A percentile compares a stretch with the other conserved stretches of the same genome.
Conservation (phyloP, 2,888 invertebrate species). For the Polia nebulosa region DNA sequence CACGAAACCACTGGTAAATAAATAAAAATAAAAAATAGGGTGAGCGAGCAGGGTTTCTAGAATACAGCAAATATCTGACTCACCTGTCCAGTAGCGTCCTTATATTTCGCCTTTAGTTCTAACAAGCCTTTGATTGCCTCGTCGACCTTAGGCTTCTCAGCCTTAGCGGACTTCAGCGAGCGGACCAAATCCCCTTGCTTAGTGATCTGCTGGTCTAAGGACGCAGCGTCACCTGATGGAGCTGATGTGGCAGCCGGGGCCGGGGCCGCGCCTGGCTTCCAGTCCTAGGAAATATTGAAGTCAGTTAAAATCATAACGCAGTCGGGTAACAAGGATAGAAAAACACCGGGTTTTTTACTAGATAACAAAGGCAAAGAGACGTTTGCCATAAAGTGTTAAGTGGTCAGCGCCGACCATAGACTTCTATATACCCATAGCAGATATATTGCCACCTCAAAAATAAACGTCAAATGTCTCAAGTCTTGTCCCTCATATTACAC, state of each 20-base stretch:
- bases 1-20: too few species aligned
- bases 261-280: constrained; percentile 43
- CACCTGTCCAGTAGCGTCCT: constrained; percentile 81
- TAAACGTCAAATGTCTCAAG: too few species aligned
- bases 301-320: background rate
- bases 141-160: constrained; percentile 82
- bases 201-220: constrained; percentile 77
- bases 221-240: constrained; percentile 39
- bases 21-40: too few species aligned
- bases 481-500: too few species aligned
- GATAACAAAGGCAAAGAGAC: too few species aligned
- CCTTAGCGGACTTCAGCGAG: constrained; percentile 92
- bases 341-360: too few species aligned
- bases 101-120: constrained; percentile 94
- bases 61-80: background rate
- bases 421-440: too few species aligned
- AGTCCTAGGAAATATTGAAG: constrained; percentile 63
- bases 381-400: too few species aligned
- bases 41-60: too few species aligned
- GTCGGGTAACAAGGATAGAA: background rate
- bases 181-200: constrained; percentile 86
- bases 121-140: constrained; percentile 91
- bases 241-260: constrained; percentile 40
- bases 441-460: too few species aligned
- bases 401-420: too few species aligned